A percentile compares a stretch with the other conserved stretches of the same genome.
These are phyloP conservation scores for Ephestia elutella DNA, from an alignment of 1,140 invertebrate species.

Conservation along the genomic window DNA sequence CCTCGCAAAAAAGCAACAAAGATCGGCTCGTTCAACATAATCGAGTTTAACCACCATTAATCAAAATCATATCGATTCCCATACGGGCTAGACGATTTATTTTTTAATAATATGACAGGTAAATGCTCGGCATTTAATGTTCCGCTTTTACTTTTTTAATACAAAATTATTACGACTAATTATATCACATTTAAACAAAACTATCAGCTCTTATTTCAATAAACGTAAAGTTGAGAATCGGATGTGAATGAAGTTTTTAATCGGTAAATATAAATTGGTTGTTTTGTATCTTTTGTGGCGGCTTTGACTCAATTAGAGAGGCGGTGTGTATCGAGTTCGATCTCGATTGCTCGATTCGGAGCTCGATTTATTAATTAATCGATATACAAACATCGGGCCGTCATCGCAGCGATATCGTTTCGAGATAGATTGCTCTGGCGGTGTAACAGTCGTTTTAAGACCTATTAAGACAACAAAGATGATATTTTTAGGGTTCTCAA, in stretches of 20 bases:
- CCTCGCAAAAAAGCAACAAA: conserved; percentile 35
- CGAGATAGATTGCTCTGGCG: conserved; percentile 43
- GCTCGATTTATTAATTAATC: conserved; percentile 72
- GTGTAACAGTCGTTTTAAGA: conserved; percentile 18
- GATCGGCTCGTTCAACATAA: conserved; percentile 56
- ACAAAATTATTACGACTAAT: conserved; percentile 13
- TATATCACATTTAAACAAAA: conserved; percentile 5
- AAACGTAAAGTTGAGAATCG: conserved; percentile 24
- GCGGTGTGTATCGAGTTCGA: conserved; percentile 56
- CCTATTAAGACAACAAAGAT: conserved; percentile 21
- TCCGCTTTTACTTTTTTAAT: conserved; percentile 46
- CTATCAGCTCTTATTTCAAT: conserved; percentile 12
- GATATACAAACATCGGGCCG: conserved; percentile 69
- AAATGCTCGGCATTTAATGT: conserved; percentile 69
- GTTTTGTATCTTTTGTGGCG: conserved; percentile 60
- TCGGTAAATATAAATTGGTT: conserved; percentile 19
- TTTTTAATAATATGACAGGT: conserved; percentile 73
- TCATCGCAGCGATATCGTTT: conserved; percentile 57
- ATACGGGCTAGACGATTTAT: conserved; percentile 59
- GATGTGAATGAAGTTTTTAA: not conserved
- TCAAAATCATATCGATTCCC: conserved; percentile 66
- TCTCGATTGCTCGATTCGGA: conserved; percentile 60
- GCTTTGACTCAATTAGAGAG: conserved; percentile 70
- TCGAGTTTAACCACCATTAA: conserved; percentile 61
- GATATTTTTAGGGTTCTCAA: conserved; percentile 5